Base-by-base conservation (phyloP, 2,797 vertebrate genomes). In the Rallus crepitans region DNA sequence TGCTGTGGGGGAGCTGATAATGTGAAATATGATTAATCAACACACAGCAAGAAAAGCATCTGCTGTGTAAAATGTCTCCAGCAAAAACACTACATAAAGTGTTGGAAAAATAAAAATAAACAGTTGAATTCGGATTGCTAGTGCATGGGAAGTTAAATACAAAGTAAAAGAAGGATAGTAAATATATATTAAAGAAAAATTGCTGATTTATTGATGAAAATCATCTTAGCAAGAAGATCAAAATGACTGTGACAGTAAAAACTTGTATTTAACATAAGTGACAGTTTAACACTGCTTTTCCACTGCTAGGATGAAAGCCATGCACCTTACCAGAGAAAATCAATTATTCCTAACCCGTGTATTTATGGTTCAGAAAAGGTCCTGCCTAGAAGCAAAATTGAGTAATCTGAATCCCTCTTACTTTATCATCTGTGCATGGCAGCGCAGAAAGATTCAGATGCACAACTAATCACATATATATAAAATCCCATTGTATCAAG, bases 1-100 rank as follows among this genome's bases (percentile, higher is more conserved):
- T 79, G 66, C 71, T 92, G 56, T 42, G 61, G 3, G 25, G 50
- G 18, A 87, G 40, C 40, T 80, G 37, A 75, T 86, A 65, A 52
- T 64, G 55, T 33, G 47, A 87, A 91, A 81, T 63, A 57, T 50
- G 33, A 85, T 95, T 96, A 95, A 96, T 80, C 83, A 84, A 70
- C 84, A 65, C 17, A 40, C 33, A 75, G 82, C 27, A 61, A 33
- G 60, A 81, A 85, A 92, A 91, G 5, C 20, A 48, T 68, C 68
- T 87, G 28, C 56, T 75, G 11, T 45, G 7, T 30, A 39, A 55
- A 87, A 57, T 14, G 9, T 42, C 35, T 30, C n/a, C 50, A 70
- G 24, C 84, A 63, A 68, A 91, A 91, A 84, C 9, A 17, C 82
- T 79, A n/a, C 23, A 59, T 72, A 64, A 72, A 56, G 4, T 66